Percentiles rank a stretch among this genome's conserved stretches.
Conservation (phyloP, 2,113 vertebrate species). For the Pollachius pollachius region DNA sequence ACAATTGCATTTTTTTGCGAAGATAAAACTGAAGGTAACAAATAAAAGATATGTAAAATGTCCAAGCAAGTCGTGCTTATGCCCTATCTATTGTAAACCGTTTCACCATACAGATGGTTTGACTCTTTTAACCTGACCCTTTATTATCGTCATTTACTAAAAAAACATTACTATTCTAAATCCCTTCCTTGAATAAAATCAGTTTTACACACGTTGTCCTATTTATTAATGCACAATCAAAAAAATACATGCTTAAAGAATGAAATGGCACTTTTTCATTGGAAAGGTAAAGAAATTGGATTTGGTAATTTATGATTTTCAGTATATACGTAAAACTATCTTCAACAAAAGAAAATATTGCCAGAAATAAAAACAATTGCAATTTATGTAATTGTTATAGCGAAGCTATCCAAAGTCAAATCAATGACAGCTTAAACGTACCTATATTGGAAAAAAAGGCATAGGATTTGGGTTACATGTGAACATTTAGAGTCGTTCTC, state of each 20-base stretch:
- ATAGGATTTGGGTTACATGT: constrained; percentile 16
- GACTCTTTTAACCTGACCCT: not conserved
- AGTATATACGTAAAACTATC: not conserved
- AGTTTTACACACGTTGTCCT: not conserved
- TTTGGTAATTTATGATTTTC: constrained; percentile 1
- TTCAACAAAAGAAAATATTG: not conserved
- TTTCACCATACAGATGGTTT: not conserved
- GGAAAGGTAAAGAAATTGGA: not conserved
- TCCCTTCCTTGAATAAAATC: not conserved
- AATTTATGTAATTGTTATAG: constrained; percentile 6
- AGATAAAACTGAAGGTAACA: constrained; percentile 2
- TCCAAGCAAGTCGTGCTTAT: not conserved
- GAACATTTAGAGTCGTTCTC: constrained; percentile 13
- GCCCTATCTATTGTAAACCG: too few species aligned
- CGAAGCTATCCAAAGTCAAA: not conserved
- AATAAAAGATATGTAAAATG: constrained; percentile 18
- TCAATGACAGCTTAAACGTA: constrained; percentile 21
- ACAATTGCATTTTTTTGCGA: too few species aligned
- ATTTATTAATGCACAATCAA: constrained; percentile 9
- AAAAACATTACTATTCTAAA: not conserved
- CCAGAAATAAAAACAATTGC: constrained; percentile 8
- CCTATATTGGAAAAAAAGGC: constrained; percentile 25
- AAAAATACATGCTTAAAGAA: constrained; percentile 24
- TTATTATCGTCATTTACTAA: not conserved
- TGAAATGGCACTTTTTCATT: constrained; percentile 36